These are phyloP conservation scores for Tricholaema leucomelas DNA, from an alignment of 2,113 vertebrate genomes.

Conservation along the genomic window DNA sequence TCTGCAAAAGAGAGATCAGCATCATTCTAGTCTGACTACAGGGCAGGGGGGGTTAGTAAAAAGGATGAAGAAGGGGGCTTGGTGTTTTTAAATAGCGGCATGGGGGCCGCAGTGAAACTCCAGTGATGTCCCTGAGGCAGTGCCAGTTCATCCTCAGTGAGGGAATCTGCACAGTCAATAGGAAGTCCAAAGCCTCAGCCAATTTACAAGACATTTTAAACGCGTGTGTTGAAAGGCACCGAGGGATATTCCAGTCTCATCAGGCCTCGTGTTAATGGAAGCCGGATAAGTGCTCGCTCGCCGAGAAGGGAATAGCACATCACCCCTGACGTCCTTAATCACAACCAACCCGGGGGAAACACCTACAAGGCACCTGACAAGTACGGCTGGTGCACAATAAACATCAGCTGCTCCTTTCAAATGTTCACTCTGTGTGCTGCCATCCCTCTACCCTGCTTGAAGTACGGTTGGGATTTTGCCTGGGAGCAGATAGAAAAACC, in stretches of 20 bases:
- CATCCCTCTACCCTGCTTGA: background rate
- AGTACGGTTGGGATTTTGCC: background rate
- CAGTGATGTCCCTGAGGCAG: accelerated
- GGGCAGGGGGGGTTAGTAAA: background rate
- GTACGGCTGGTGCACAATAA: background rate
- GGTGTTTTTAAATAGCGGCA: background rate
- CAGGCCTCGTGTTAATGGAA: background rate
- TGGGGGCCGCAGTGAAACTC: background rate
- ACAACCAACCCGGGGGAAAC: background rate
- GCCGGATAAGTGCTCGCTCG: accelerated
- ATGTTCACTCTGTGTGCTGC: background rate
- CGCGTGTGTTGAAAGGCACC: conserved; percentile 18
- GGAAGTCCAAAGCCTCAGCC: background rate
- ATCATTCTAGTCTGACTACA: background rate
- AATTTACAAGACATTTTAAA: conserved; percentile 20
- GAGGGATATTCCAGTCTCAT: background rate
- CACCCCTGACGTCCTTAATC: background rate
- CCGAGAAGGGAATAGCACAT: background rate
- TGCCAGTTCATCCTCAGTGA: background rate
- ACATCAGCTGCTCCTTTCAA: background rate
- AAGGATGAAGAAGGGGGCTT: background rate
- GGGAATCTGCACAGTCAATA: background rate
- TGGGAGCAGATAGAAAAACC: background rate
- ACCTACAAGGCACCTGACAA: background rate
- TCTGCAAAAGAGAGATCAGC: background rate